phyloP scores from a whole-genome alignment of 2,888 invertebrate genomes.

The Agrotis puta region DNA sequence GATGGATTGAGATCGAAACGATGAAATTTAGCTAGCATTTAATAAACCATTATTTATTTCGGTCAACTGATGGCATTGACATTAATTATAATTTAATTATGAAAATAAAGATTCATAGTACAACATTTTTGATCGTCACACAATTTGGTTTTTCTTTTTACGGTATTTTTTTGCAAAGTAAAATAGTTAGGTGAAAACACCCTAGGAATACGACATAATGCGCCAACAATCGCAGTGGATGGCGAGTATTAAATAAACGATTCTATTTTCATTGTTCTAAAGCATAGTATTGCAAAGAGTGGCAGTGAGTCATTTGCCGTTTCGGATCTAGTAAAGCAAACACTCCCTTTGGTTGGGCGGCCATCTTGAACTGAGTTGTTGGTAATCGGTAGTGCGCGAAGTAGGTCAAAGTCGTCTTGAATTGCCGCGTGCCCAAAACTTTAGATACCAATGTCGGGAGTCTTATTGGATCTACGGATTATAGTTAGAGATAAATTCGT shows the following conservation, averaged over 20 bases:
- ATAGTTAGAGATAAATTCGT: constrained; percentile 29
- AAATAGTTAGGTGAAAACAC: constrained; percentile 4
- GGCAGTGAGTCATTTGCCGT: constrained; percentile 67
- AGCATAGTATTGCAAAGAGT: constrained; percentile 57
- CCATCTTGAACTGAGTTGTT: constrained; percentile 78
- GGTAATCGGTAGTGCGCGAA: constrained; percentile 74
- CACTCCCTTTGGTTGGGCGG: constrained; percentile 79
- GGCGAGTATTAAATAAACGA: constrained; percentile 38
- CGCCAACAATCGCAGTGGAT: constrained; percentile 46
- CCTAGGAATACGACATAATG: constrained; percentile 48
- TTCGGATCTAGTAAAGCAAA: constrained; percentile 66
- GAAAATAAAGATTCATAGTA: constrained; percentile 1
- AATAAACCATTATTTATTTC: constrained; percentile 36
- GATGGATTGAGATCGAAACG: constrained; percentile 80
- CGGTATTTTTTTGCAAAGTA: not conserved
- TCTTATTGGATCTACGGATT: constrained; percentile 47
- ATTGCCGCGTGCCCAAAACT: constrained; percentile 76
- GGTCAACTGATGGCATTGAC: constrained; percentile 28
- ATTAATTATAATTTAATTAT: constrained; percentile 15
- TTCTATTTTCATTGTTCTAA: constrained; percentile 63
- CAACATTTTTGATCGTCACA: not conserved
- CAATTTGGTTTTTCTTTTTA: not conserved
- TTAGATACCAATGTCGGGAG: constrained; percentile 61
- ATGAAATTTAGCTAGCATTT: constrained; percentile 77
- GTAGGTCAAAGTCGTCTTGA: constrained; percentile 85